Percentiles rank a stretch among this genome's conserved stretches.
Conservation (phyloP, 2,888 invertebrate species). For the Lordiphosa andalusiaca region DNA sequence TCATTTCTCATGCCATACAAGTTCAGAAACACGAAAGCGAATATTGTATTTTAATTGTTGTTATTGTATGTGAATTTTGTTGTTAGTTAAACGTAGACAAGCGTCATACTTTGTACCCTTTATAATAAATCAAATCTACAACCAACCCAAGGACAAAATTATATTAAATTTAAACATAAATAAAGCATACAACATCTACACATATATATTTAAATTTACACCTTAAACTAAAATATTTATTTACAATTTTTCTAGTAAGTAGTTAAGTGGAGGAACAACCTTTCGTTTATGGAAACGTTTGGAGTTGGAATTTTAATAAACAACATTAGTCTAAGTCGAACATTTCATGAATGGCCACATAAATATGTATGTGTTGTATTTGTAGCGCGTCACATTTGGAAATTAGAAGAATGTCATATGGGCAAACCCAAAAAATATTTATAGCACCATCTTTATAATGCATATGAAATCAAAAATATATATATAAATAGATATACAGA, state of each 20-base stretch:
- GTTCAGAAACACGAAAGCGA: conserved; percentile 23
- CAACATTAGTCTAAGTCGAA: conserved; percentile 3
- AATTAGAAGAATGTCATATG: conserved; percentile 18
- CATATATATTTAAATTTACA: conserved; percentile 61
- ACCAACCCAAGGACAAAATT: conserved; percentile 59
- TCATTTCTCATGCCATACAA: conserved; percentile 35
- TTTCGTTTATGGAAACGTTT: background rate
- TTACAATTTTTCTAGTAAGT: conserved; percentile 57
- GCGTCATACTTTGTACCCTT: conserved; percentile 70
- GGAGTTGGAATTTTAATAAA: conserved; percentile 6
- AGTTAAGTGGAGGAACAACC: conserved; percentile 32
- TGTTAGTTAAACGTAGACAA: conserved; percentile 65
- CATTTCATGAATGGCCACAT: conserved; percentile 12
- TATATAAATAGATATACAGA: conserved; percentile 3
- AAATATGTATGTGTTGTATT: conserved; percentile 45
- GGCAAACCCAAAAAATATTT: conserved; percentile 26
- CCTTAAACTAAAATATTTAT: conserved; percentile 51
- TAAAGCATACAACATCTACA: conserved; percentile 26
- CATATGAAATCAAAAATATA: conserved; percentile 39
- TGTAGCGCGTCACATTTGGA: conserved; percentile 4
- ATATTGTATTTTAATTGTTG: conserved; percentile 33
- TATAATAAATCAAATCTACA: conserved; percentile 67
- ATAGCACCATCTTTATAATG: conserved; percentile 27
- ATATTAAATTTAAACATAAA: conserved; percentile 54
- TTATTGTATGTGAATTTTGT: conserved; percentile 56